Conservation (phyloP, 92 coral and sea anemone genomes). For the Palythoa caribaeorum region DNA sequence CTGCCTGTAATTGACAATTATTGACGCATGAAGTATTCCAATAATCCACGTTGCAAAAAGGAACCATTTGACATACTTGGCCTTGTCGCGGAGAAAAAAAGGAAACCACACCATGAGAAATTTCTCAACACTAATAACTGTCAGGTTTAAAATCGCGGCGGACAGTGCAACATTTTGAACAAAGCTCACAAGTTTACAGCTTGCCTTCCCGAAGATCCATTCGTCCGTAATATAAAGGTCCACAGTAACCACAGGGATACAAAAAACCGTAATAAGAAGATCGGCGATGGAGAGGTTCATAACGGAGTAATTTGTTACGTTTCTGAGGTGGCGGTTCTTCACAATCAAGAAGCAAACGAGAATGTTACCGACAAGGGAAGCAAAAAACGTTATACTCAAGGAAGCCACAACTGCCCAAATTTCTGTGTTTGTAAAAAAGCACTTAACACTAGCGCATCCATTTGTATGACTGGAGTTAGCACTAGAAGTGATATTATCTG, state of each 20-base stretch:
- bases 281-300: conserved; percentile 80
- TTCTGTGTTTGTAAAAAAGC: conserved; percentile 68
- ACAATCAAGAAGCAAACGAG: conserved; percentile 64
- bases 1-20: conserved; percentile 47
- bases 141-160: conserved; percentile 67
- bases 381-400: conserved; percentile 54
- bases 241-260: conserved; percentile 72
- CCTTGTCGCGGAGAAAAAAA: conserved; percentile 75
- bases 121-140: conserved; percentile 78
- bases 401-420: conserved; percentile 56
- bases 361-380: conserved; percentile 73
- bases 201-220: conserved; percentile 70
- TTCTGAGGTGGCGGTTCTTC: conserved; percentile 59
- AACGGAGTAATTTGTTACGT: conserved; percentile 82
- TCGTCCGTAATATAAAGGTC: conserved; percentile 64
- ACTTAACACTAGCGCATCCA: conserved; percentile 59
- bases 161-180: conserved; percentile 67
- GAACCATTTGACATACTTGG: conserved; percentile 72
- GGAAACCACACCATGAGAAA: conserved; percentile 81
- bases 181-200: conserved; percentile 70
- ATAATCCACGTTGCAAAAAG: conserved; percentile 71
- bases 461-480: neutral
- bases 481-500: neutral
- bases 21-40: conserved; percentile 67
- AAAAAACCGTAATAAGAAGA: conserved; percentile 71